Evolutionary conservation across 2,113 vertebrate species (phyloP).

Genomic region (Melanocharis versteri): DNA sequence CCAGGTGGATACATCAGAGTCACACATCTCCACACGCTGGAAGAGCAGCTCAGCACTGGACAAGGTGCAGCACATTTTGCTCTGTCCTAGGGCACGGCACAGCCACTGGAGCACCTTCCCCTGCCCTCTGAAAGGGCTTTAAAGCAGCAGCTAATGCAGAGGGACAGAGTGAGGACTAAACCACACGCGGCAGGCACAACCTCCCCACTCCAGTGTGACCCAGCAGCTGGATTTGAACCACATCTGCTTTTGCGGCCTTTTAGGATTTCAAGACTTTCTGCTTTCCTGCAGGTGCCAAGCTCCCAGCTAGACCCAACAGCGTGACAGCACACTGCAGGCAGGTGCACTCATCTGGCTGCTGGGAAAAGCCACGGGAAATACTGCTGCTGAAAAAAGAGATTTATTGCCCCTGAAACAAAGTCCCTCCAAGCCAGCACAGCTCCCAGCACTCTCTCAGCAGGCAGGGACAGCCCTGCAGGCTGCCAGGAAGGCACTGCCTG

Average conservation of each 20-base stretch:
- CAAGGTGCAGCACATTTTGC: accelerated
- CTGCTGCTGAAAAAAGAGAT: background rate
- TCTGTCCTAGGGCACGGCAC: background rate
- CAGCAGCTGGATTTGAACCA: background rate
- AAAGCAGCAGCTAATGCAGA: background rate
- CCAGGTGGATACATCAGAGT: accelerated
- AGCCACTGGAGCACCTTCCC: background rate
- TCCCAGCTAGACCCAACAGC: background rate
- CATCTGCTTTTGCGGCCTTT: background rate
- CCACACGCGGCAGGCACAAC: background rate
- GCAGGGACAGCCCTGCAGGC: background rate
- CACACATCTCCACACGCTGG: background rate
- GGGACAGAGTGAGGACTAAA: background rate
- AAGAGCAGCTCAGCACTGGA: background rate
- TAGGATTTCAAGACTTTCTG: background rate
- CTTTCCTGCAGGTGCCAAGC: background rate
- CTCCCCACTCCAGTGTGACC: accelerated
- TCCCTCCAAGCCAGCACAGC: background rate
- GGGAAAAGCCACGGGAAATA: background rate
- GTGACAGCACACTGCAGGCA: background rate
- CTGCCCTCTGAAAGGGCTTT: background rate
- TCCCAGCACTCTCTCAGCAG: background rate
- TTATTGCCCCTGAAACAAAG: background rate
- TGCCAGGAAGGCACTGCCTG: background rate
- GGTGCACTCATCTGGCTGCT: background rate